Percentiles rank a stretch among this genome's conserved stretches.
Evolutionary conservation across 1,140 invertebrate species (phyloP).

Genomic region (Sycophaga agraensis): DNA sequence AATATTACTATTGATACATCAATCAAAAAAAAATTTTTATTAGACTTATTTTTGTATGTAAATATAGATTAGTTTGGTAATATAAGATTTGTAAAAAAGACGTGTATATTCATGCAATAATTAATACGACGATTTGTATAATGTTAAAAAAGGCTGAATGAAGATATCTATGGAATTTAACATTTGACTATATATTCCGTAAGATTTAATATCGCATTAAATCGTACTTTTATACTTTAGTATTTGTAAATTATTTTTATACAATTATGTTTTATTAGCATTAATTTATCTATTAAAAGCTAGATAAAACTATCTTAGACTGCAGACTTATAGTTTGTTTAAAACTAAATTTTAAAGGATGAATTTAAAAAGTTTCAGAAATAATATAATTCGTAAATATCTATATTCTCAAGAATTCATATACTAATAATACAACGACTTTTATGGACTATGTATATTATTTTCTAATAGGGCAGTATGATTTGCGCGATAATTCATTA

Average conservation of each 20-base stretch:
- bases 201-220: not conserved
- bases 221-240: constrained; percentile 4
- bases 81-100: not conserved
- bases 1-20: no score
- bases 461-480: not conserved
- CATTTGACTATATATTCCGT: not conserved
- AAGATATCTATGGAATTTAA: not conserved
- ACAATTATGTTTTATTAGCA: not conserved
- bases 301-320: not conserved
- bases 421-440: constrained; percentile 14
- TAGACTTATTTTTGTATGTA: not conserved
- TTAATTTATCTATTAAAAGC: not conserved
- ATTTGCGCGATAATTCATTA: not conserved
- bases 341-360: no score
- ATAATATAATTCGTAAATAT: constrained; percentile 16
- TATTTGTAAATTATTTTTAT: constrained; percentile 20
- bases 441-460: constrained; percentile 13
- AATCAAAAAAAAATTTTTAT: no score
- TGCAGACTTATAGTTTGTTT: not conserved
- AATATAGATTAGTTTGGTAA: not conserved
- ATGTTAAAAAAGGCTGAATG: not conserved
- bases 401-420: constrained; percentile 17
- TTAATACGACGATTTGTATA: not conserved
- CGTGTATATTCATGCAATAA: not conserved
- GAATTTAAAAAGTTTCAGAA: not conserved